A percentile compares a stretch with the other conserved stretches of the same genome.
Conservation (phyloP, 2,113 vertebrate species). For the Brachypodius melanocephalos region DNA sequence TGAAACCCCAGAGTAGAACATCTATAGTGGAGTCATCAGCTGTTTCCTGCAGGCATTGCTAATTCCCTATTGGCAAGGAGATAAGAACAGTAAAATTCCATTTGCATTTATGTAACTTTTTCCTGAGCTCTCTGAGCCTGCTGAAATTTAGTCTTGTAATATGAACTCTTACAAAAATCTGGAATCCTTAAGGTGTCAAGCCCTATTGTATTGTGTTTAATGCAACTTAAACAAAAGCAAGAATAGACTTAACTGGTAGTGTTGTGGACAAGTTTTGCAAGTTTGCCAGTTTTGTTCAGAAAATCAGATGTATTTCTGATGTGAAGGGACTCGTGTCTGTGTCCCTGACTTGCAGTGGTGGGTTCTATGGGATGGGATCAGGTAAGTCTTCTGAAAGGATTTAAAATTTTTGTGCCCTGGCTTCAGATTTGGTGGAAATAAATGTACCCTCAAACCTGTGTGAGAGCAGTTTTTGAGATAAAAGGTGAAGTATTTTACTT, state of each 20-base stretch:
- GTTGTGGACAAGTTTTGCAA: neutral
- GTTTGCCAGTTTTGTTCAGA: neutral
- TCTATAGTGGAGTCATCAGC: neutral
- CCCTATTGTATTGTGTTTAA: neutral
- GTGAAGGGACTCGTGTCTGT: neutral
- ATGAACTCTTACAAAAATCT: neutral
- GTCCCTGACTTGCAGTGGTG: neutral
- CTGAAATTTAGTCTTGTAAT: neutral
- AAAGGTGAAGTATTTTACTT: neutral
- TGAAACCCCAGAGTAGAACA: neutral
- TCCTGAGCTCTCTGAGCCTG: neutral
- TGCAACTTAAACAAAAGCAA: neutral
- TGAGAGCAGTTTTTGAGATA: neutral
- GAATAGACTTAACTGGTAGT: neutral
- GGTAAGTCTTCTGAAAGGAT: neutral
- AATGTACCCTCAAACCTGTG: neutral
- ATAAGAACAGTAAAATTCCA: neutral
- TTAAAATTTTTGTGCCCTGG: neutral
- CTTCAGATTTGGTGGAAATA: neutral
- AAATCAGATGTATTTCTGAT: neutral
- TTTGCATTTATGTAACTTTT: neutral
- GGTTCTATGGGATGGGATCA: rapidly evolving
- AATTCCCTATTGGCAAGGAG: neutral
- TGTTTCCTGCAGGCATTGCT: neutral
- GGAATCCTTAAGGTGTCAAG: neutral